Evolutionary conservation across 1,140 invertebrate genomes (phyloP).

Genomic region (Laodelphax striatellus): DNA sequence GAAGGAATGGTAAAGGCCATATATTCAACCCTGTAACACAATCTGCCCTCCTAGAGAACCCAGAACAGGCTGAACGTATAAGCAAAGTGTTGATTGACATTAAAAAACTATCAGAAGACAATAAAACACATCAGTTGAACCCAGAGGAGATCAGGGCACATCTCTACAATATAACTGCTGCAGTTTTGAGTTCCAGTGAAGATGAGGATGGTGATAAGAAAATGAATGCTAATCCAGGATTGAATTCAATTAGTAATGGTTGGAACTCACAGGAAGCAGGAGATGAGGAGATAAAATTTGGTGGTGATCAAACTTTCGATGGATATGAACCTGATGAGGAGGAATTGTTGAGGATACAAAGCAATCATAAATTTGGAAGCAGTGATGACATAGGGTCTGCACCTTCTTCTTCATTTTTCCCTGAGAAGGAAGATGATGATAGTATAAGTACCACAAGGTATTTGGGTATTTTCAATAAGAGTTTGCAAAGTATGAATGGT

Average conservation of each 20-base stretch:
- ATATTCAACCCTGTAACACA: slow-evolving; percentile 35
- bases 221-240: neutral
- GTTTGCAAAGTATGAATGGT: slow-evolving; percentile 4
- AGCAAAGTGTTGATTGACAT: slow-evolving; percentile 35
- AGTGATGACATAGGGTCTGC: neutral
- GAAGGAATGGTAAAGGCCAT: slow-evolving; percentile 24
- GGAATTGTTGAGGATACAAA: slow-evolving; percentile 9
- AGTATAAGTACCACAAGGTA: too few relatives aligned
- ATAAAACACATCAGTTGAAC: slow-evolving; percentile 17
- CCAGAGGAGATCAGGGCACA: slow-evolving; percentile 30
- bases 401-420: neutral
- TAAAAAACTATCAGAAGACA: slow-evolving; percentile 33
- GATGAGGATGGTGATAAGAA: slow-evolving; percentile 1
- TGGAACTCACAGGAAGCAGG: neutral
- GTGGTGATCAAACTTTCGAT: slow-evolving; percentile 1
- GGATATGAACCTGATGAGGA: slow-evolving; percentile 13
- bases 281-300: neutral
- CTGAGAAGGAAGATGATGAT: neutral
- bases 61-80: slow-evolving; percentile 32
- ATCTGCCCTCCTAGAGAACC: slow-evolving; percentile 26
- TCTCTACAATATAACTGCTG: slow-evolving; percentile 27
- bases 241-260: neutral
- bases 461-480: neutral
- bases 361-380: neutral
- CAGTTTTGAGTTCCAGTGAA: slow-evolving; percentile 21